phyloP scores from a whole-genome alignment of 2,888 invertebrate species.

The Rambutsinella grinnellia region DNA sequence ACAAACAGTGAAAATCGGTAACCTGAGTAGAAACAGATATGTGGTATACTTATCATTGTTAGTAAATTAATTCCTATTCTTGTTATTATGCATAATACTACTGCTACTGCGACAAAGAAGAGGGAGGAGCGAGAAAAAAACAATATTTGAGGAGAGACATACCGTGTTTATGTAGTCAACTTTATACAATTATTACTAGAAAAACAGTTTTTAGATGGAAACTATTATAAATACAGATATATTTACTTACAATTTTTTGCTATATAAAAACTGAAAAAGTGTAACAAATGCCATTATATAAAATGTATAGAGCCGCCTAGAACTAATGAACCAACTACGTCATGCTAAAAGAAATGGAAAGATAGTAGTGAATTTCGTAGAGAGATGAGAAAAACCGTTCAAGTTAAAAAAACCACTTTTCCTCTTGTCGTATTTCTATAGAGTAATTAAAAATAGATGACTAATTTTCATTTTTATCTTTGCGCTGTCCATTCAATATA shows the following conservation, averaged over 20 bases:
- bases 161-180: conserved; percentile 51
- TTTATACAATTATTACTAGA: conserved; percentile 30
- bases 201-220: conserved; percentile 9
- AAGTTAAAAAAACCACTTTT: conserved; percentile 2
- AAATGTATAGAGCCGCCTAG: neutral
- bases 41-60: conserved; percentile 56
- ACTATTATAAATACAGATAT: conserved; percentile 21
- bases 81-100: conserved; percentile 24
- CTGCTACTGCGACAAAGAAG: conserved; percentile 16
- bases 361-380: neutral
- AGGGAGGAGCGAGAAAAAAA: conserved; percentile 1
- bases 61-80: conserved; percentile 34
- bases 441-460: neutral
- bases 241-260: conserved; percentile 49
- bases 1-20: conserved; percentile 54
- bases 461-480: neutral
- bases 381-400: neutral
- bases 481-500: neutral
- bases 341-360: neutral
- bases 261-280: conserved; percentile 15
- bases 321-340: neutral
- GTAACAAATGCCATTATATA: neutral
- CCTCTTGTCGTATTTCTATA: conserved; percentile 30
- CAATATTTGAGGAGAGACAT: conserved; percentile 20
- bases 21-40: conserved; percentile 58